These are phyloP conservation scores for Syngnathus typhle DNA, from an alignment of 2,113 vertebrate genomes.

Conservation along the genomic window DNA sequence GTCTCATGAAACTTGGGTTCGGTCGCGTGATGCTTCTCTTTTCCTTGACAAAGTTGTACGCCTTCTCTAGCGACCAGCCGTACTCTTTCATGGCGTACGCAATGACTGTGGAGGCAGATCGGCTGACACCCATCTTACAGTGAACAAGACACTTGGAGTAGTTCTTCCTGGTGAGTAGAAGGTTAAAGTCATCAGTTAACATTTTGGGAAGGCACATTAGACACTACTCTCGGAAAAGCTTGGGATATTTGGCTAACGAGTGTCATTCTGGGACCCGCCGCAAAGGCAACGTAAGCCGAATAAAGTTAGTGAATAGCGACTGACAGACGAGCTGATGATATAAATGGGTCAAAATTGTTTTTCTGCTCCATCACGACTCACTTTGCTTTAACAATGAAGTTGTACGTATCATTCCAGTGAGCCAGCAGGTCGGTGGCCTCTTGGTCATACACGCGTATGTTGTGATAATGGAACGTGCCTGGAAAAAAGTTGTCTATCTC, in stretches of 20 bases:
- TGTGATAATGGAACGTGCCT: constrained; percentile 89
- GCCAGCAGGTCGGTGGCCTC: constrained; percentile 92
- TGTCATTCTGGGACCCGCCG: not conserved
- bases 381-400: constrained; percentile 97
- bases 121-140: constrained; percentile 97
- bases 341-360: constrained; percentile 6
- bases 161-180: constrained; percentile 76
- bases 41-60: constrained; percentile 89
- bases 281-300: not conserved
- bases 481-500: constrained; percentile 99
- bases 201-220: not conserved
- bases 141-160: constrained; percentile 96
- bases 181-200: not conserved
- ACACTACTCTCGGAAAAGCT: not conserved
- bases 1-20: constrained; percentile 90
- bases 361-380: constrained; percentile 59
- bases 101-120: constrained; percentile 92
- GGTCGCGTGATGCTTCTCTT: constrained; percentile 86
- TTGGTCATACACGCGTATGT: constrained; percentile 91
- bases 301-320: too few relatives aligned
- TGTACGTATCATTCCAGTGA: constrained; percentile 96
- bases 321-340: not conserved
- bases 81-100: constrained; percentile 98
- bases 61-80: constrained; percentile 90
- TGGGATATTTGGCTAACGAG: not conserved